Evolutionary conservation across 2,113 vertebrate genomes (phyloP), one percentile per base, ranked within the genome.

Genomic region (Melanerpes formicivorus): DNA sequence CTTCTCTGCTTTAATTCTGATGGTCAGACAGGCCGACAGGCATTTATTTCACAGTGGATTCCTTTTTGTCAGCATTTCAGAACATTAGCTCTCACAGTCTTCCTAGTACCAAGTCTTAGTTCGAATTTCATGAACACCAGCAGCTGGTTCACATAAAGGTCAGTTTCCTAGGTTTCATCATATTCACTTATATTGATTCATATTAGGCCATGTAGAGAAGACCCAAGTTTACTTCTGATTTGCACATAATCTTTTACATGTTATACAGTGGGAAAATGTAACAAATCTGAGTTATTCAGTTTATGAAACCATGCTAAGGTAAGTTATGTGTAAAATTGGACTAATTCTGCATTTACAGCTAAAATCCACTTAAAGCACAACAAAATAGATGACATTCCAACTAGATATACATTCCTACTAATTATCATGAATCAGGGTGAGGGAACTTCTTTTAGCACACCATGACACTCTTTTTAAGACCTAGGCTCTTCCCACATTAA

Each of bases 1-100:
- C 79, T 96, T 96, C 85, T 88, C 75, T 95, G 88, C 85, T 91
- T 98, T 95, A 95, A 96, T 96, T 97, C 91, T 95, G 96, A 96
- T 74, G 89, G 52, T 93, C 93, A 93, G 92, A 93, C 94, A 85
- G 67, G 90, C 88, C 96, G 95, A 95, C 67, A 96, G 84, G 71
- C 89, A 75, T 83, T 92, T 95, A 86, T 96, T 94, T 97, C 89
- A 96, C 92, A 91, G 81, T 50, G 52, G 90, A 90, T 95, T 88
- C 83, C 83, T 96, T 98, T 89, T 90, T 97, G 88, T 96, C 94
- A 94, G 87, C 81, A 92, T 90, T 96, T 96, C 87, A 88, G 80
- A 88, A 95, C 90, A 95, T 93, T 79, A 93, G 84, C 77, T 96
- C 63, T 59, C 80, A 52, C 37, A 93, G 46, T 67, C 87, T 84